Evolutionary conservation across 2,113 vertebrate genomes (phyloP), one percentile per base, ranked within the genome.

Genomic region (Marmota flaviventris): DNA sequence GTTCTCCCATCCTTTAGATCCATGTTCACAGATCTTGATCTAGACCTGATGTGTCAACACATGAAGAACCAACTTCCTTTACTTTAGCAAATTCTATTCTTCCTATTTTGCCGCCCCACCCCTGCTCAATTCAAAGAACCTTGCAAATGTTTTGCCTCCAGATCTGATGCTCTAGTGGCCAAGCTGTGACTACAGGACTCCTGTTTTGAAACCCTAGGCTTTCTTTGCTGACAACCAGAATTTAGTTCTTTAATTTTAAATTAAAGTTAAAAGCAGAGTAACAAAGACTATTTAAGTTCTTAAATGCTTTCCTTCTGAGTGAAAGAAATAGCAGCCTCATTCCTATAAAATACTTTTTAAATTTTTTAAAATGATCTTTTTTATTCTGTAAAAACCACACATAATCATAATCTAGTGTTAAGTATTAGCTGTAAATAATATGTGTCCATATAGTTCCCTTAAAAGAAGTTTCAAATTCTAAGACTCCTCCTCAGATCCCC

Each of bases 331-430:
- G 27, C 51, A 95, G 27, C 10, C 29, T 85, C 51, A 94, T 95
- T 96, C 96, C n/a, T 77, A n/a, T 37, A 51, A 91, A 97, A 83
- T 45, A 72, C 8, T 67, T 83, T 61, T 18, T 84, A 69, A 89
- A 95, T 65, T 32, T 67, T 97, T 96, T 87, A 42, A 77, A 97
- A 85, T 63, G 45, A 25, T 85, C 37, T 58, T 25, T 81, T 79
- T 89, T 61, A 73, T n/a, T 95, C 37, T 78, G 51, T 83, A 63
- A 29, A 83, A 83, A 78, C 10, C 6, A 5, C 34, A 45, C 6
- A 82, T 73, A 96, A 79, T 83, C 63, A 91, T 70, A 95, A 84
- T 58, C 78, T 85, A 39, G 17, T 85, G 51, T 32, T 77, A 95
- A 88, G 7, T 73, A 84, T 92, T 91, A 94, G 29, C 29, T 87